Base-by-base conservation (phyloP, 1,140 invertebrate species). In the Cepaea nemoralis region DNA sequence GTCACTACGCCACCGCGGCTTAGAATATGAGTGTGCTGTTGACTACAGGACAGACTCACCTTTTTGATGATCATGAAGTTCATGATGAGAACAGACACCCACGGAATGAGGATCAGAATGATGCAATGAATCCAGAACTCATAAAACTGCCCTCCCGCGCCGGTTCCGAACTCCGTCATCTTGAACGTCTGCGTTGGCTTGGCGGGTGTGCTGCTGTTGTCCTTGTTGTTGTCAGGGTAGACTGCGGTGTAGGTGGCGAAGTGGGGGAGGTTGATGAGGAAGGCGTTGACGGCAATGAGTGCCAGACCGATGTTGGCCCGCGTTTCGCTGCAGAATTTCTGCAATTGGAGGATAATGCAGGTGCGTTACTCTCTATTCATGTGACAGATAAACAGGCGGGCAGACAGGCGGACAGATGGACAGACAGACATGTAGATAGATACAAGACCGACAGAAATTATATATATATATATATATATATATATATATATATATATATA, bases 71-170 rank as follows among this genome's bases (percentile, higher is more conserved):
- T 87, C 39, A 83, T 63, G 40, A 87, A 75, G 69, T 89, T 89
- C n/a, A 89, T 70, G 37, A 42, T 66, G 70, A 89, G 85, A 27
- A 89, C 87, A 16, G 86, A 78, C 35, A 86, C 77, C 87, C 86
- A 87, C 24, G 88, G 88, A 33, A 86, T 83, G n/a, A 88, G 84
- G 0, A 87, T 85, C 0, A 89, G 84, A 50, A 87, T 83, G 83
- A 88, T 88, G 73, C 88, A 89, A 55, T 89, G 88, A 24, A 89
- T 83, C 88, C 88, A 89, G 83, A 89, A 89, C 83, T 89, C 88
- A 82, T 88, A 89, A 50, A 79, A 71, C 35, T 80, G 67, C 27
- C 85, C 87, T 59, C 83, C 84, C 0, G 78, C 63, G 0, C 86
- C 83, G 31, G 59, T 67, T n/a, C 86, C 86, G 48, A 85, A 89